Evolutionary conservation across 2,113 vertebrate species (phyloP).

Genomic region (Ictidomys tridecemlineatus): DNA sequence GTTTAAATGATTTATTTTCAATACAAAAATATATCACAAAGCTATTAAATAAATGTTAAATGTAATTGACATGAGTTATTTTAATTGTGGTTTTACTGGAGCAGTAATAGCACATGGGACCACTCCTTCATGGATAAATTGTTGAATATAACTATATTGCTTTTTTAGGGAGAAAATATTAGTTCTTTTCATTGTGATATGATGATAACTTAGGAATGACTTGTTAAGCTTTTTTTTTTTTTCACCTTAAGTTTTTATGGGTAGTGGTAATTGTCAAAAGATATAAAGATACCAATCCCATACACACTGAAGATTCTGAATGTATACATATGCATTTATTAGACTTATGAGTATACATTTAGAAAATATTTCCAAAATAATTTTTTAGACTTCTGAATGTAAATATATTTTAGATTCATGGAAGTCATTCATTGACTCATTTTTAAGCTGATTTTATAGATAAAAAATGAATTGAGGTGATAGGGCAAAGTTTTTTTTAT

Average conservation of each 20-base stretch:
- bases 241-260: conserved; percentile 8
- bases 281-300: not conserved
- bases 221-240: conserved; percentile 51
- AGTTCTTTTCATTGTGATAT: conserved; percentile 18
- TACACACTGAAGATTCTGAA: not conserved
- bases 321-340: not conserved
- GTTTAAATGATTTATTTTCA: conserved; percentile 58
- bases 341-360: not conserved
- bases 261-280: conserved; percentile 35
- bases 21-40: conserved; percentile 40
- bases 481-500: not conserved
- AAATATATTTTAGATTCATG: not conserved
- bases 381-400: not conserved
- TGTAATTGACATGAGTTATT: conserved; percentile 41
- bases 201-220: not conserved
- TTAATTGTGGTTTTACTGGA: conserved; percentile 50
- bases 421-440: not conserved
- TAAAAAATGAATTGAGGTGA: not conserved
- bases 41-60: conserved; percentile 40
- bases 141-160: conserved; percentile 21
- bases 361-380: conserved; percentile 52
- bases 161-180: conserved; percentile 39
- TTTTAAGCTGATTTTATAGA: conserved; percentile 10
- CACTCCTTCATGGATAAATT: conserved; percentile 42
- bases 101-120: not conserved